Percentiles rank a stretch among this genome's conserved stretches.
phyloP scores from a whole-genome alignment of 2,888 invertebrate genomes.

The Zygaena filipendulae region DNA sequence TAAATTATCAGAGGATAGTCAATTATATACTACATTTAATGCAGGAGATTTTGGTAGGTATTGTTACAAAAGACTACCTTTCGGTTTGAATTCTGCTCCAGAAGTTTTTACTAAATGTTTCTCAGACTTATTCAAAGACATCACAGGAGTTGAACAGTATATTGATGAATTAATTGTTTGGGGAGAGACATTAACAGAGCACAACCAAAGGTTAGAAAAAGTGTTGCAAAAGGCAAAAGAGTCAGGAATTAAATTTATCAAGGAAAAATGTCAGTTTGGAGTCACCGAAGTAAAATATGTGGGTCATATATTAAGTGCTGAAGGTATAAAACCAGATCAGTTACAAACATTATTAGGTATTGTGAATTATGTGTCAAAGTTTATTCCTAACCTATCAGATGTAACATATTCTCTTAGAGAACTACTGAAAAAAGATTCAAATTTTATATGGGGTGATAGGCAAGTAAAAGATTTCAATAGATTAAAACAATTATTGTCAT shows the following conservation, averaged over 20 bases:
- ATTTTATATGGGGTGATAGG: conserved; percentile 8
- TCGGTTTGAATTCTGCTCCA: conserved; percentile 8
- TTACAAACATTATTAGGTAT: conserved; percentile 12
- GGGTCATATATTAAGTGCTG: conserved; percentile 7
- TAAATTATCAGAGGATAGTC: conserved; percentile 4
- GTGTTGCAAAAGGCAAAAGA: conserved; percentile 6
- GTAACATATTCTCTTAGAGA: conserved; percentile 8
- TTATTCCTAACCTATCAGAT: conserved; percentile 11
- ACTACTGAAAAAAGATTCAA: conserved; percentile 9
- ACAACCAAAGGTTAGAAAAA: conserved; percentile 3
- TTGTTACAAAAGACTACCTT: conserved; percentile 8
- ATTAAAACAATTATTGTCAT: conserved; percentile 7
- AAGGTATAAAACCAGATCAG: conserved; percentile 6
- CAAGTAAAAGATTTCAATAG: conserved; percentile 8
- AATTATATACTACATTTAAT: conserved; percentile 9
- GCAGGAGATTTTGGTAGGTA: conserved; percentile 9
- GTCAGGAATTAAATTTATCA: conserved; percentile 8
- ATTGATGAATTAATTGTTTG: conserved; percentile 9
- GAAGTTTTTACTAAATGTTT: conserved; percentile 10
- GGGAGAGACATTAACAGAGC: conserved; percentile 3
- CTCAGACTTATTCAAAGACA: conserved; percentile 6
- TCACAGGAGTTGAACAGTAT: conserved; percentile 7
- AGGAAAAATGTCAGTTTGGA: conserved; percentile 10
- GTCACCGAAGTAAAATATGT: conserved; percentile 8
- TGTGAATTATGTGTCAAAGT: conserved; percentile 12